A percentile compares a stretch with the other conserved stretches of the same genome.
phyloP scores from a whole-genome alignment of 1,140 invertebrate species.

The Drosophila watanabei region DNA sequence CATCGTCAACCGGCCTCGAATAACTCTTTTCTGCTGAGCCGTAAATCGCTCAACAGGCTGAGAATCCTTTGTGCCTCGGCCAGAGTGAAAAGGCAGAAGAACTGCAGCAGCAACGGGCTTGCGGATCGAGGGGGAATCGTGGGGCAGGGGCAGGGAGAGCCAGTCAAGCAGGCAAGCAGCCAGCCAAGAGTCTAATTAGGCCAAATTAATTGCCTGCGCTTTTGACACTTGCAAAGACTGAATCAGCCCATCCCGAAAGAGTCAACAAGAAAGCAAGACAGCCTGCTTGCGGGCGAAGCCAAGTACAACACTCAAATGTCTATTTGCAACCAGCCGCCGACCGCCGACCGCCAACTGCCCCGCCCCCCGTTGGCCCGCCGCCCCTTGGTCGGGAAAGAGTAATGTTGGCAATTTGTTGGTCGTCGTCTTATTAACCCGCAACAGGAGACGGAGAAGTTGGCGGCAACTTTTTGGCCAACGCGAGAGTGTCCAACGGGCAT shows the following conservation, averaged over 20 bases:
- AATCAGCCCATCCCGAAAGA: slow-evolving; percentile 34
- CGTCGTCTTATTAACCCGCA: slow-evolving; percentile 80
- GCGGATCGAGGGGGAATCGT: slow-evolving; percentile 23
- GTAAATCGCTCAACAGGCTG: slow-evolving; percentile 75
- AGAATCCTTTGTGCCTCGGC: slow-evolving; percentile 60
- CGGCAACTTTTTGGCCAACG: slow-evolving; percentile 77
- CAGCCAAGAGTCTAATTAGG: slow-evolving; percentile 78
- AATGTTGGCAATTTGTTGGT: slow-evolving; percentile 82
- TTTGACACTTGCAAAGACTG: slow-evolving; percentile 79
- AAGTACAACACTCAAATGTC: slow-evolving; percentile 82
- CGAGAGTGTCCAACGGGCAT: slow-evolving; percentile 81
- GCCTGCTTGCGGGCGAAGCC: slow-evolving; percentile 40
- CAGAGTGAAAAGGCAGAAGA: slow-evolving; percentile 68
- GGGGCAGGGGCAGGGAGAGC: slow-evolving; percentile 2
- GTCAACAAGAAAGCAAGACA: slow-evolving; percentile 66
- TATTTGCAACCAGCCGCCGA: slow-evolving; percentile 62
- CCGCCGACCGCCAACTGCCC: neutral
- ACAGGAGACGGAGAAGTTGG: slow-evolving; percentile 66
- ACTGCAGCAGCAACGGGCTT: slow-evolving; percentile 58
- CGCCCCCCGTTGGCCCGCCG: neutral
- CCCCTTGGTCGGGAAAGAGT: slow-evolving; percentile 51
- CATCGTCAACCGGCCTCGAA: slow-evolving; percentile 12
- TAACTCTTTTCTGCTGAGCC: slow-evolving; percentile 47
- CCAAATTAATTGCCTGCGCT: slow-evolving; percentile 82
- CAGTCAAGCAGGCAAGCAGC: slow-evolving; percentile 55